Conservation (phyloP, 37 sponge, comb jelly and placozoan genomes). For the Halisarca cf. caerulea region DNA sequence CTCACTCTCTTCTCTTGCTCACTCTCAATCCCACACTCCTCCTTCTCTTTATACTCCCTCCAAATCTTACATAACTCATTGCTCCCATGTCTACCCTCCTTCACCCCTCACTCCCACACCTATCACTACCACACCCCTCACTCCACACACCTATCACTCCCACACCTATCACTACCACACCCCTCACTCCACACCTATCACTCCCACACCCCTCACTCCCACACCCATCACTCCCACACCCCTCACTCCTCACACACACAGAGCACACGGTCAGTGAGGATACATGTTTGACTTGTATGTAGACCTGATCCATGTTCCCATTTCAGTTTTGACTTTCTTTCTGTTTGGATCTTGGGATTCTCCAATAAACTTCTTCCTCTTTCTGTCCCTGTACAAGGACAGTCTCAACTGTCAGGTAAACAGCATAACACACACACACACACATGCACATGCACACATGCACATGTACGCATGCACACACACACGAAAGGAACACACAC, state of each 20-base stretch:
- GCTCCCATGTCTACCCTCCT: no score
- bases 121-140: no score
- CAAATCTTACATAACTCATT: no score
- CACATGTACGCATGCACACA: no score
- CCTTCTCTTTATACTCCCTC: no score
- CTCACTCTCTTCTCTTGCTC: no score
- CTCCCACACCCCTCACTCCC: no score
- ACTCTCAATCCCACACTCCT: no score
- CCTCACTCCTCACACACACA: constrained; percentile 1
- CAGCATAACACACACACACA: background rate
- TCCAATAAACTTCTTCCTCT: constrained; percentile 90
- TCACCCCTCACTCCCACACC: no score
- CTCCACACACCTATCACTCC: no score
- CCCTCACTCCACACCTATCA: background rate
- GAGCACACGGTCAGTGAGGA: background rate
- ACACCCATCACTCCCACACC: background rate
- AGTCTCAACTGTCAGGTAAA: no score
- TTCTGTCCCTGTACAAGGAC: constrained; percentile 95
- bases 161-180: no score
- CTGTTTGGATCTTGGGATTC: constrained; percentile 46
- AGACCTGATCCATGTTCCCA: constrained; percentile 78
- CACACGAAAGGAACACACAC: background rate
- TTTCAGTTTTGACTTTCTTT: constrained; percentile 90
- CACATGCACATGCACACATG: background rate
- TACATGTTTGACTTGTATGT: constrained; percentile 83